These are phyloP conservation scores for Callinectes sapidus DNA, from an alignment of 2,888 invertebrate species.

Conservation along the genomic window DNA sequence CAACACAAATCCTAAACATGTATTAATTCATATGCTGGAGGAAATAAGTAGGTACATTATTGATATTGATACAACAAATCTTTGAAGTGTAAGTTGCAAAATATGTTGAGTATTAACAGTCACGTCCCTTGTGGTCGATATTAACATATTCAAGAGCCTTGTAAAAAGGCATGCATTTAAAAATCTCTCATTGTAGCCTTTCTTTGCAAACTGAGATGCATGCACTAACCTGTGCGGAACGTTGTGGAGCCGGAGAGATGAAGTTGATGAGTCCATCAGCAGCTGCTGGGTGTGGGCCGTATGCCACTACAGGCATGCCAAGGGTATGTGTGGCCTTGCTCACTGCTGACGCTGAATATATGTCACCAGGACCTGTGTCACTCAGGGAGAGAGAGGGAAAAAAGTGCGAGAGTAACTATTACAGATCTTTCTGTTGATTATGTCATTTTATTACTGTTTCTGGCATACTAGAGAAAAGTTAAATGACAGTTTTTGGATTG, in stretches of 20 bases:
- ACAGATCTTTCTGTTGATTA: background rate
- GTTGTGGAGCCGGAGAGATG: conserved; percentile 39
- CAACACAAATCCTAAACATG: background rate
- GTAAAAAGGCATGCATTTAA: background rate
- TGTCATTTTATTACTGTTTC: background rate
- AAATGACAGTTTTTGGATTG: background rate
- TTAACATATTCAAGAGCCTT: background rate
- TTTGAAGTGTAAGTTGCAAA: background rate
- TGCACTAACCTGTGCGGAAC: conserved; percentile 27
- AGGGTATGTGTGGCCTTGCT: conserved; percentile 10
- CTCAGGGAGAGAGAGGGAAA: background rate
- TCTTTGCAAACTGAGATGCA: background rate
- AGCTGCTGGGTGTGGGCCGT: conserved; percentile 34
- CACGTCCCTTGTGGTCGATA: background rate
- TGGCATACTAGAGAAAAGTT: background rate
- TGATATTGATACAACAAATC: background rate
- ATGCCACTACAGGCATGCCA: conserved; percentile 45
- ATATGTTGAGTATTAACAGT: background rate
- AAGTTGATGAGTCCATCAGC: conserved; percentile 37
- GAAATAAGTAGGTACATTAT: background rate
- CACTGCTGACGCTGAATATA: conserved; percentile 41
- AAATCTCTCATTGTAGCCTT: background rate
- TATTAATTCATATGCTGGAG: background rate
- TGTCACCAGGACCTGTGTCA: conserved; percentile 38
- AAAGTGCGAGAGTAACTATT: background rate